Percentiles rank a stretch among this genome's conserved stretches.
phyloP scores from a whole-genome alignment of 2,797 vertebrate genomes.

The Sebastes kiyomatsui region DNA sequence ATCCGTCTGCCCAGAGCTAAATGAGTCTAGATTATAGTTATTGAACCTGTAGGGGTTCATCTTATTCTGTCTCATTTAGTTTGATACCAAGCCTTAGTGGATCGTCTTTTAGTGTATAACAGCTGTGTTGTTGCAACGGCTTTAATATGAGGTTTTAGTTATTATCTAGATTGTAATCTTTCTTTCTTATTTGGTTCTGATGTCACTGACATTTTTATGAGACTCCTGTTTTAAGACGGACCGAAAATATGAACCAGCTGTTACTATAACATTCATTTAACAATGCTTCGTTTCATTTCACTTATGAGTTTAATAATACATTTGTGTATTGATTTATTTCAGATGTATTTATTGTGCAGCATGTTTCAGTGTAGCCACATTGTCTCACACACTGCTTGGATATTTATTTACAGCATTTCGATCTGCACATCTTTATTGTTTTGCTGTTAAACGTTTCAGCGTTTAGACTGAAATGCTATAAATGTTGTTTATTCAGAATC shows the following conservation, averaged over 20 bases:
- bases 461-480: background rate
- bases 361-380: background rate
- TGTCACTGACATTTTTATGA: conserved; percentile 16
- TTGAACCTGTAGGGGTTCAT: conserved; percentile 32
- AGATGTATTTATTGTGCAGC: background rate
- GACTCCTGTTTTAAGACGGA: background rate
- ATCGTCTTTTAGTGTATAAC: conserved; percentile 8
- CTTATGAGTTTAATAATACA: background rate
- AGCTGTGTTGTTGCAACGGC: conserved; percentile 58
- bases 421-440: background rate
- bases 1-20: conserved; percentile 42
- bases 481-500: too few species aligned
- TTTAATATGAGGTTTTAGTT: conserved; percentile 48
- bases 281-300: background rate
- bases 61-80: conserved; percentile 30
- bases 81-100: conserved; percentile 11
- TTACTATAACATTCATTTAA: background rate
- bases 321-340: background rate
- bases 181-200: conserved; percentile 17
- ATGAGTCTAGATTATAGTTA: conserved; percentile 68
- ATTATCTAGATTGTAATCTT: conserved; percentile 29
- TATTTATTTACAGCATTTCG: background rate
- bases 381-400: background rate
- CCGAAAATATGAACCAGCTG: background rate
- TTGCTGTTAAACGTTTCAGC: background rate